Percentiles rank a stretch among this genome's conserved stretches.
Evolutionary conservation across 2,888 invertebrate genomes (phyloP).

Genomic region (Meghimatium bilineatum): DNA sequence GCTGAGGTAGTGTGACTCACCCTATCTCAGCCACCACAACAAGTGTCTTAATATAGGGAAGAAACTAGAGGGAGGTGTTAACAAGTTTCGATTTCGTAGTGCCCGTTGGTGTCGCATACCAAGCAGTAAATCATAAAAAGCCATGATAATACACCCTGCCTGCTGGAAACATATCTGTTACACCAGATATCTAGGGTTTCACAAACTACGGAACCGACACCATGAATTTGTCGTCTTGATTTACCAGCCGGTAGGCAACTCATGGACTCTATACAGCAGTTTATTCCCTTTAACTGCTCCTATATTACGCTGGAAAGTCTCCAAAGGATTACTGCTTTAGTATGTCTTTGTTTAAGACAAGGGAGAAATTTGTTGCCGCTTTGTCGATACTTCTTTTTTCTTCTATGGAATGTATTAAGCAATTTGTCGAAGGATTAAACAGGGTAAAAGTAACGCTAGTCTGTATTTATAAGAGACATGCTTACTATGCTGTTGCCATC

Average conservation of each 20-base stretch:
- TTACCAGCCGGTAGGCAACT: neutral
- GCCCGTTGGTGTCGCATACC: slow-evolving; percentile 6
- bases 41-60: no score
- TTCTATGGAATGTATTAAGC: slow-evolving; percentile 13
- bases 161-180: slow-evolving; percentile 9
- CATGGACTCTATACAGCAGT: neutral
- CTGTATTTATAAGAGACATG: neutral
- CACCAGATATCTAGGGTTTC: slow-evolving; percentile 27
- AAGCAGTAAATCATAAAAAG: neutral
- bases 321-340: neutral
- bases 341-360: neutral
- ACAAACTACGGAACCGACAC: neutral
- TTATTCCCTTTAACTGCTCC: neutral
- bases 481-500: no score
- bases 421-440: slow-evolving; percentile 24
- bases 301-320: neutral
- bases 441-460: neutral
- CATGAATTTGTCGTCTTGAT: slow-evolving; percentile 22
- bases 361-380: neutral
- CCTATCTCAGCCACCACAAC: no score
- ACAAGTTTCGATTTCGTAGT: neutral
- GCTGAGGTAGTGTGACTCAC: no score
- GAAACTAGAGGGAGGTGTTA: slow-evolving; percentile 7
- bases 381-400: neutral
- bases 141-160: neutral